A percentile compares a stretch with the other conserved stretches of the same genome.
Evolutionary conservation across 2,113 vertebrate genomes (phyloP).

Genomic region (Orycteropus afer): DNA sequence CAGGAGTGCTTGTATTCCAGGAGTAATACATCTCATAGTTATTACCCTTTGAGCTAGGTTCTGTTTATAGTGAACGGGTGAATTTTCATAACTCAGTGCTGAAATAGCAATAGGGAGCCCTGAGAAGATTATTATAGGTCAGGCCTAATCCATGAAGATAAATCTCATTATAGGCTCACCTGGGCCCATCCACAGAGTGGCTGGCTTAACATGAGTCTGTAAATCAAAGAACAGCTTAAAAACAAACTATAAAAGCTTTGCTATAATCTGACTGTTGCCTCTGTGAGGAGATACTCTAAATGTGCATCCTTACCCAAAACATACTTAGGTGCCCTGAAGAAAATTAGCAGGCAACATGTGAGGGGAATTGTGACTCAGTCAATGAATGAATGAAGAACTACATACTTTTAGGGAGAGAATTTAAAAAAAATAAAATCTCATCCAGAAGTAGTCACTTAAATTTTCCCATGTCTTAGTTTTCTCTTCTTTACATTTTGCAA

Average conservation of each 20-base stretch:
- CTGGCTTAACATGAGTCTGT: conserved; percentile 58
- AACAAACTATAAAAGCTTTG: conserved; percentile 24
- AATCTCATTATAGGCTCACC: conserved; percentile 77
- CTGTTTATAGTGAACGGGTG: conserved; percentile 73
- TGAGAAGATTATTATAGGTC: conserved; percentile 76
- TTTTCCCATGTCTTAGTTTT: background rate
- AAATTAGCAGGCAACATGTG: background rate
- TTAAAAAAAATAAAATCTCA: background rate
- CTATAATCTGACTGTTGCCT: background rate
- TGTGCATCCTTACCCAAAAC: background rate
- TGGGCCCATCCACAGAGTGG: conserved; percentile 54
- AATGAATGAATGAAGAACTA: background rate
- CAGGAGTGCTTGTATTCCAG: conserved; percentile 71
- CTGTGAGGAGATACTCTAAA: background rate
- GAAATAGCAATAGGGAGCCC: conserved; percentile 69
- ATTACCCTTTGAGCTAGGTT: conserved; percentile 76
- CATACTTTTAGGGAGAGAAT: background rate
- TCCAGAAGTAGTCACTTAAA: background rate
- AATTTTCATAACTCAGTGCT: conserved; percentile 76
- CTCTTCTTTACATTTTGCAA: conserved; percentile 9
- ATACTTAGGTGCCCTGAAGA: background rate
- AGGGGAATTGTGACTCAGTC: background rate
- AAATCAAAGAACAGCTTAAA: conserved; percentile 70
- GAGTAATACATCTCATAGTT: conserved; percentile 73
- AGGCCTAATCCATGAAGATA: conserved; percentile 77